Conservation (phyloP, 2,113 vertebrate genomes). For the cattle (Bos taurus) region DNA sequence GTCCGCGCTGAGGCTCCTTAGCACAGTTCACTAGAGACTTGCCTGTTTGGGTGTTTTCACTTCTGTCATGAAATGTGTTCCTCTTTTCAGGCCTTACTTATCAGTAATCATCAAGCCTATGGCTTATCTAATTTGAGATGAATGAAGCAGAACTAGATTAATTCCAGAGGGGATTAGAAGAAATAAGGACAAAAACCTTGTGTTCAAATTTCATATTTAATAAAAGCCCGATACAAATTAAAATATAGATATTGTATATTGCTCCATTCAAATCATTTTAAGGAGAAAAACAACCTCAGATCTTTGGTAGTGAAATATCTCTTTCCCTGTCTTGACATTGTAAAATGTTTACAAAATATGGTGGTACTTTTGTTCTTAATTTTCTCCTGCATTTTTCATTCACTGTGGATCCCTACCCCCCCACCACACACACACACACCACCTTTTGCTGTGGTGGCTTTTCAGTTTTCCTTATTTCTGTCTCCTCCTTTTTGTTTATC, state of each 20-base stretch:
- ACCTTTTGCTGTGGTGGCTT: background rate
- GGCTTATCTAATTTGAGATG: background rate
- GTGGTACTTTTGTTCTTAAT: background rate
- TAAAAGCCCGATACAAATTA: slow-evolving; percentile 36
- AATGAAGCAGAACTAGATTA: slow-evolving; percentile 48
- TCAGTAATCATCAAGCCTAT: background rate
- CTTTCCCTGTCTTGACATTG: background rate
- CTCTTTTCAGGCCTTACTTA: background rate
- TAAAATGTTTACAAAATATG: background rate
- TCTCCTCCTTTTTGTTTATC: background rate
- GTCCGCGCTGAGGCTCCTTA: background rate
- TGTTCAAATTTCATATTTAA: background rate
- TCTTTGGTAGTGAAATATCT: background rate
- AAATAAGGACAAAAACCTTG: background rate
- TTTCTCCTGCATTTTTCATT: slow-evolving; percentile 38
- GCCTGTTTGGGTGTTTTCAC: background rate
- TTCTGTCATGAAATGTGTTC: background rate
- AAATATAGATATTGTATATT: background rate
- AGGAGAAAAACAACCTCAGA: background rate
- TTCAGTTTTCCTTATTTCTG: background rate
- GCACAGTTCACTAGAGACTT: background rate
- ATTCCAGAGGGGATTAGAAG: slow-evolving; percentile 27
- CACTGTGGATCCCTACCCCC: background rate
- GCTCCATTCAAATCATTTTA: background rate
- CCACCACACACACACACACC: background rate